These are phyloP conservation scores for Catharus fuscescens DNA, from an alignment of 2,113 vertebrate genomes.

Conservation along the genomic window DNA sequence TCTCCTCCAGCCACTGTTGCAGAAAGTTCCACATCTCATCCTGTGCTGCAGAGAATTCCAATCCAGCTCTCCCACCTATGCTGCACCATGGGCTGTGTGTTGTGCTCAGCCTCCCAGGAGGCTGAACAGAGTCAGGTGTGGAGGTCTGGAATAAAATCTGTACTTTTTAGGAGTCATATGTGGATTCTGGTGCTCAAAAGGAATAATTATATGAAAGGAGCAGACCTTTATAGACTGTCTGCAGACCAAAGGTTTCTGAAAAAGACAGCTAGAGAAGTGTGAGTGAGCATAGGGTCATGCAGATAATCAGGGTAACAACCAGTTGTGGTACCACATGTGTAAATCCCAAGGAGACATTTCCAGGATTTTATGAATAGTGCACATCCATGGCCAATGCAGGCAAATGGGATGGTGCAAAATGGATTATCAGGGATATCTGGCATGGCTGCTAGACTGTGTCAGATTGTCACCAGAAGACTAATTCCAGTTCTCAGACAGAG, in stretches of 20 bases:
- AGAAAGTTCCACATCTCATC: background rate
- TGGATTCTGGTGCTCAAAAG: background rate
- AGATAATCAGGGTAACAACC: background rate
- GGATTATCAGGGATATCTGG: background rate
- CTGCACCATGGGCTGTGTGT: background rate
- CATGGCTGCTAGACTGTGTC: background rate
- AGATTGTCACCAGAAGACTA: background rate
- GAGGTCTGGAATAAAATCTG: background rate
- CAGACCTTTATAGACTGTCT: background rate
- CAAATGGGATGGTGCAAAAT: background rate
- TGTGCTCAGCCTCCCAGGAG: background rate
- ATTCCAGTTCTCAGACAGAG: background rate
- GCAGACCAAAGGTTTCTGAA: background rate
- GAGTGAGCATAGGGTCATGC: background rate
- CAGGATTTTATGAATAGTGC: accelerated
- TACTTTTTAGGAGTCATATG: background rate
- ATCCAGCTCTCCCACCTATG: background rate
- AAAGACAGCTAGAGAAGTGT: background rate
- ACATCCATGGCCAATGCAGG: accelerated
- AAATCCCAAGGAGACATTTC: background rate
- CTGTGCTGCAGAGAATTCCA: background rate
- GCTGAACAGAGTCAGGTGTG: background rate
- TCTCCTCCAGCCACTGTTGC: background rate
- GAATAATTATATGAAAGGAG: background rate
- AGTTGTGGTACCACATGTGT: background rate